A percentile compares a stretch with the other conserved stretches of the same genome.
phyloP scores from a whole-genome alignment of 2,797 vertebrate genomes.

The Hybognathus amarus region DNA sequence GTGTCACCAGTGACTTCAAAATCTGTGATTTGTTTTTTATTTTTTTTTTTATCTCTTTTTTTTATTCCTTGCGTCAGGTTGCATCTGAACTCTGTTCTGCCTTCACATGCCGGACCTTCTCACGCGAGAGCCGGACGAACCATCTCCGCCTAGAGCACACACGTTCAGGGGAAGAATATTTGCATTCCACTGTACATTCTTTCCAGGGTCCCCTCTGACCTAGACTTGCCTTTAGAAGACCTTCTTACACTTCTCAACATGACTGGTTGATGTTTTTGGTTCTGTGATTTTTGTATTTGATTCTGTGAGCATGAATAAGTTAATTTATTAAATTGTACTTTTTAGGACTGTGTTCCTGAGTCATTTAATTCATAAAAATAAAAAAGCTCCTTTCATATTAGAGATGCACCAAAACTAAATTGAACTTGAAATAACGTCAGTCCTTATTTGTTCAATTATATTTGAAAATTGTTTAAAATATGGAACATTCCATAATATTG shows the following conservation, averaged over 20 bases:
- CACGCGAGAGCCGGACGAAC: conserved; percentile 64
- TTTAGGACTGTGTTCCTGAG: conserved; percentile 74
- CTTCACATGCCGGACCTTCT: conserved; percentile 73
- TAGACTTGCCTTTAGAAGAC: conserved; percentile 78
- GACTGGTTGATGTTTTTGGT: conserved; percentile 77
- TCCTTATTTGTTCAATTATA: neutral
- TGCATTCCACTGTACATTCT: conserved; percentile 67
- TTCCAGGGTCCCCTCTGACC: too few species aligned
- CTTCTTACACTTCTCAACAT: conserved; percentile 78
- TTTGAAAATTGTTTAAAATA: neutral
- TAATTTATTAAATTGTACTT: conserved; percentile 98
- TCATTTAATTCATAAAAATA: conserved; percentile 36
- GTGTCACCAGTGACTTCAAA: conserved; percentile 58
- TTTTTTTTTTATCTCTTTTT: conserved; percentile 52
- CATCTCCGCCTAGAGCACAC: too few species aligned
- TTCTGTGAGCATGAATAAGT: conserved; percentile 90
- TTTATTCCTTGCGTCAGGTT: conserved; percentile 59
- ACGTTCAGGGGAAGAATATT: conserved; percentile 65
- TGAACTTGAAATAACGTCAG: neutral
- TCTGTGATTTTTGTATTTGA: conserved; percentile 84
- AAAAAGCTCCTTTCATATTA: neutral
- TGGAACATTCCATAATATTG: neutral
- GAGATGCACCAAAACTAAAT: neutral
- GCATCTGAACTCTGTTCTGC: conserved; percentile 73
- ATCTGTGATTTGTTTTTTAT: conserved; percentile 64